Evolutionary conservation across 2,797 vertebrate species (phyloP).

Genomic region (Natrix natrix): DNA sequence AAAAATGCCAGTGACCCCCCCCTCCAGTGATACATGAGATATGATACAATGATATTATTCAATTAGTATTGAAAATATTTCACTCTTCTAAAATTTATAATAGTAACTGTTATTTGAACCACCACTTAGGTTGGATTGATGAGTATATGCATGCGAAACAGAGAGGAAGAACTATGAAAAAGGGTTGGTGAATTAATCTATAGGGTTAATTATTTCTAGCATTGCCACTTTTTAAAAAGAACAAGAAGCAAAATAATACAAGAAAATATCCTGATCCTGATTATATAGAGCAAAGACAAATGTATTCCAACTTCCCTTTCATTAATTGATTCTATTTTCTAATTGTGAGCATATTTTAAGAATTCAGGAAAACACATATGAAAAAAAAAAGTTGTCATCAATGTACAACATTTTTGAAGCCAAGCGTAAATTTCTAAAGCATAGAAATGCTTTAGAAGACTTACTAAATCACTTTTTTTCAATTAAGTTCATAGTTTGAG

Average conservation of each 20-base stretch:
- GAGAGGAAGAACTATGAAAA: background rate
- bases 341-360: background rate
- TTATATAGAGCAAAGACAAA: background rate
- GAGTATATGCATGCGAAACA: background rate
- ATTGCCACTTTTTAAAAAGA: background rate
- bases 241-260: background rate
- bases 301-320: background rate
- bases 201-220: background rate
- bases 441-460: background rate
- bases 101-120: background rate
- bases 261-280: background rate
- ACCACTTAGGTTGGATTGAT: background rate
- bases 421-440: slow-evolving; percentile 23
- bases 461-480: slow-evolving; percentile 31
- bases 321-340: background rate
- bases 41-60: background rate
- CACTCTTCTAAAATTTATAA: background rate
- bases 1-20: background rate
- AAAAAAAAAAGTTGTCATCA: background rate
- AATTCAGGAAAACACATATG: slow-evolving; percentile 12
- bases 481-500: background rate
- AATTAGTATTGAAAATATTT: background rate
- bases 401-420: slow-evolving; percentile 36
- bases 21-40: background rate
- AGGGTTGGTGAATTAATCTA: background rate